Conservation (phyloP, 2,113 vertebrate genomes). For the Periophthalmus modestus region DNA sequence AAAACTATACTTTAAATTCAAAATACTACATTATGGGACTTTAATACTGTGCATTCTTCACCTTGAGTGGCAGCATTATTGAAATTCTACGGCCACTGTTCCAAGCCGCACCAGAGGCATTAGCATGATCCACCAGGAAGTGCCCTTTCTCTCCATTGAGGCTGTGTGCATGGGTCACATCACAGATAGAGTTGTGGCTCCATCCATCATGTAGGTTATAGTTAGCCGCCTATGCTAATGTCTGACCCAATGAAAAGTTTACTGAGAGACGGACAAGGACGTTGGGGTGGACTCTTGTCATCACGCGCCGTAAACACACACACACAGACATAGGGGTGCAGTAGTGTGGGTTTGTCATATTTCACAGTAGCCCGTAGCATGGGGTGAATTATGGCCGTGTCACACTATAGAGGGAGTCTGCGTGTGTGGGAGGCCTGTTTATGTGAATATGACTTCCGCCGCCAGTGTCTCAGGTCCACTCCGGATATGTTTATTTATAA, state of each 20-base stretch:
- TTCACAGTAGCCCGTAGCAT: conserved; percentile 72
- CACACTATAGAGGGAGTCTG: conserved; percentile 65
- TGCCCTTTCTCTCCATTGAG: conserved; percentile 75
- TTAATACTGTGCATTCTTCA: conserved; percentile 31
- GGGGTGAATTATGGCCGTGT: conserved; percentile 79
- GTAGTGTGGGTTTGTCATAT: conserved; percentile 74
- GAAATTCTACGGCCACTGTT: conserved; percentile 62
- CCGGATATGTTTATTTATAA: conserved; percentile 75
- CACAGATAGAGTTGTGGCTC: conserved; percentile 75
- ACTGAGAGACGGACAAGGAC: conserved; percentile 79
- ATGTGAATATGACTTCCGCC: conserved; percentile 41
- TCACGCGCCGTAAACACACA: conserved; percentile 59
- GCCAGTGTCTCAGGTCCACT: conserved; percentile 39
- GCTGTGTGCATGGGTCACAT: conserved; percentile 74
- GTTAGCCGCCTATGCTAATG: conserved; percentile 77
- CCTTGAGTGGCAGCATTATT: conserved; percentile 60
- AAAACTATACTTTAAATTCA: not conserved
- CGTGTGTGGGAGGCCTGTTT: conserved; percentile 58
- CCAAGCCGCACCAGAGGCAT: conserved; percentile 64
- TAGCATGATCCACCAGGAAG: conserved; percentile 76
- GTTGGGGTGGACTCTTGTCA: conserved; percentile 71
- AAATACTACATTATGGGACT: conserved; percentile 2
- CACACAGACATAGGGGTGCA: conserved; percentile 35
- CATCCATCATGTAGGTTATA: conserved; percentile 79
- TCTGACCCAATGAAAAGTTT: conserved; percentile 77